phyloP scores from a whole-genome alignment of 2,113 vertebrate genomes.

The Scophthalmus maximus region DNA sequence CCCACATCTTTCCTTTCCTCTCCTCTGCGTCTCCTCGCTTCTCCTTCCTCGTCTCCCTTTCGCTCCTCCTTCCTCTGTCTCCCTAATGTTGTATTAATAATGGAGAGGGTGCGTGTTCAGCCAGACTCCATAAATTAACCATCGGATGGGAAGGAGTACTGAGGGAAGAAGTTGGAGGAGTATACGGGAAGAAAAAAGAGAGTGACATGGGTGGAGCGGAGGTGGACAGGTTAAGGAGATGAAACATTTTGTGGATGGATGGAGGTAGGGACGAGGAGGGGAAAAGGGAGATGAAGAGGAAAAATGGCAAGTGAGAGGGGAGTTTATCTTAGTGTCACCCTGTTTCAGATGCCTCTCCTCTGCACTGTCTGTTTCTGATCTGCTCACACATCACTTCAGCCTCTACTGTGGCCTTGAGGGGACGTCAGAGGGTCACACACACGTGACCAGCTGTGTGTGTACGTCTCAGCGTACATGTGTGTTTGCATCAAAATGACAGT shows the following conservation, averaged over 20 bases:
- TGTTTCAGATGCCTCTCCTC: conserved; percentile 23
- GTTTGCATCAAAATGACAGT: conserved; percentile 61
- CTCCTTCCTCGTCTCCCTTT: conserved; percentile 3
- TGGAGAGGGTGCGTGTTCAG: conserved; percentile 81
- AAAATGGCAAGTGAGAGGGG: background rate
- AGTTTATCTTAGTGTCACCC: conserved; percentile 41
- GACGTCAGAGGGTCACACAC: conserved; percentile 63
- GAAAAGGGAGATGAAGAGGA: background rate
- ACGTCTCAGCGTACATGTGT: conserved; percentile 30
- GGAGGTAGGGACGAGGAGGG: background rate
- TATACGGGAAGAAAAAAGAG: conserved; percentile 32
- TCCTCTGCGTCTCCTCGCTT: conserved; percentile 26
- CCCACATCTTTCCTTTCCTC: conserved; percentile 10
- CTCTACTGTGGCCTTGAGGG: conserved; percentile 47
- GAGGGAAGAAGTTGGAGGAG: conserved; percentile 42
- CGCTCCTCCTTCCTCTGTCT: conserved; percentile 54
- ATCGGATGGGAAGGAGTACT: conserved; percentile 74
- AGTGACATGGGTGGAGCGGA: conserved; percentile 44
- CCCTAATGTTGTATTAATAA: conserved; percentile 85
- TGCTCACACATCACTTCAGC: conserved; percentile 71
- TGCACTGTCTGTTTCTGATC: conserved; percentile 34
- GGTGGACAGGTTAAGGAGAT: background rate
- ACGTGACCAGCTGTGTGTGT: conserved; percentile 40
- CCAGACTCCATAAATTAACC: conserved; percentile 84
- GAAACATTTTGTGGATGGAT: background rate